phyloP scores from a whole-genome alignment of 2,797 vertebrate genomes.

The Amblyopsis hoosieri region DNA sequence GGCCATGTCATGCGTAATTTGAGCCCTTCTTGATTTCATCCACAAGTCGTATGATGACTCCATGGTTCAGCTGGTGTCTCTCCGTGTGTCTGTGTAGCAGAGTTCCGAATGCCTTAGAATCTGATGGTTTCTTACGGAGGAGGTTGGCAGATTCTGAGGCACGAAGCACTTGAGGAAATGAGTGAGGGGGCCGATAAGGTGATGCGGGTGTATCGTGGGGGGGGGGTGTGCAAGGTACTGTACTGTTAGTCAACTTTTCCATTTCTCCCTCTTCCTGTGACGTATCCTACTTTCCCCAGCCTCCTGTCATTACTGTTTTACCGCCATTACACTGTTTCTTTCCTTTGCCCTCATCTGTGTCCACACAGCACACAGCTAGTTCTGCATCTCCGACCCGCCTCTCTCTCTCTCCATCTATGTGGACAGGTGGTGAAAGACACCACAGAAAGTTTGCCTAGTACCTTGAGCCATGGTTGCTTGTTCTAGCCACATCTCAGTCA shows the following conservation, averaged over 20 bases:
- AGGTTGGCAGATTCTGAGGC: conserved; percentile 34
- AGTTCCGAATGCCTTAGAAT: conserved; percentile 16
- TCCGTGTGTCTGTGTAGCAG: conserved; percentile 38
- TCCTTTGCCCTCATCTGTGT: conserved; percentile 27
- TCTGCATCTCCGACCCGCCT: conserved; percentile 4
- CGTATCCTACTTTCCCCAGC: background rate
- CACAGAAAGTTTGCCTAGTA: conserved; percentile 1
- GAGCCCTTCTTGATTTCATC: background rate
- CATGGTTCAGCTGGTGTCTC: conserved; percentile 7
- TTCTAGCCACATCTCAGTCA: no score
- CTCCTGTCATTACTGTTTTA: conserved; percentile 2
- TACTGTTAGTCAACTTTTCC: conserved; percentile 6
- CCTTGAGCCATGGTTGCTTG: background rate
- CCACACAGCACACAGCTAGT: conserved; percentile 36
- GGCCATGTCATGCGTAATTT: background rate
- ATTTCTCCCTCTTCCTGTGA: conserved; percentile 14
- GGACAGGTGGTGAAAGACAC: conserved; percentile 19
- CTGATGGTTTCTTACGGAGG: conserved; percentile 26
- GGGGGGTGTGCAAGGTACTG: background rate
- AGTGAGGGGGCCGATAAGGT: conserved; percentile 45
- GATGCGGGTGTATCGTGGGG: conserved; percentile 14
- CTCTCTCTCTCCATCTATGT: conserved; percentile 3
- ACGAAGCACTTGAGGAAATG: conserved; percentile 26
- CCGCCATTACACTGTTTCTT: conserved; percentile 6
- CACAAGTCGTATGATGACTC: conserved; percentile 10